These are phyloP conservation scores for Equus przewalskii DNA, from an alignment of 2,113 vertebrate genomes.

Conservation along the genomic window DNA sequence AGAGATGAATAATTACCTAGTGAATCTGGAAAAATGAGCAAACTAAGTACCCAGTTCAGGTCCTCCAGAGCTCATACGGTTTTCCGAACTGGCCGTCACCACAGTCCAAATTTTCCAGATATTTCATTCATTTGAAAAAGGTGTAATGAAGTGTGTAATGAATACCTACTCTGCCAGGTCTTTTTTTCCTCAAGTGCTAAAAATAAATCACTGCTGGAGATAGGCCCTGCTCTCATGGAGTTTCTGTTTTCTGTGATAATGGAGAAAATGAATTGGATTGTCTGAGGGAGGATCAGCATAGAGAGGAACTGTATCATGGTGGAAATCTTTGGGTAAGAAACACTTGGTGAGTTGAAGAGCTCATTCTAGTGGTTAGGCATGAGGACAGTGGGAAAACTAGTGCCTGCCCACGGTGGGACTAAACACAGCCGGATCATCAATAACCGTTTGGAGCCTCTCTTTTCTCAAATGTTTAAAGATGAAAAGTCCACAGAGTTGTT, in stretches of 20 bases:
- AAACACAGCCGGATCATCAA: not conserved
- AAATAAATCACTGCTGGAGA: constrained; percentile 17
- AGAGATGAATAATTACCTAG: constrained; percentile 32
- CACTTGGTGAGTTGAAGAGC: not conserved
- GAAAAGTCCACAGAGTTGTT: not conserved
- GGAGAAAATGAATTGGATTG: not conserved
- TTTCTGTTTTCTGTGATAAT: constrained; percentile 35
- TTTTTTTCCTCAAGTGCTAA: not conserved
- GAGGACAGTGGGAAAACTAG: not conserved
- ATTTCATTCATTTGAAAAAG: constrained; percentile 11
- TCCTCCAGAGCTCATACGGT: not conserved
- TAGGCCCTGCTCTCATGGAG: not conserved
- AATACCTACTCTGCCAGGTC: not conserved
- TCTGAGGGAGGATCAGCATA: not conserved
- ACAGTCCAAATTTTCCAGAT: not conserved
- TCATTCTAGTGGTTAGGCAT: not conserved
- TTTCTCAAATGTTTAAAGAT: constrained; percentile 20
- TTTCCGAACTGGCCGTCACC: constrained; percentile 1
- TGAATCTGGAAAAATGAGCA: not conserved
- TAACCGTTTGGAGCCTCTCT: not conserved
- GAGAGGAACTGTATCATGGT: not conserved
- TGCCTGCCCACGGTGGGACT: not conserved
- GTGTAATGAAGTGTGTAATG: not conserved
- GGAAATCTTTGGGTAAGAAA: not conserved
- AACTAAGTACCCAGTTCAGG: not conserved